phyloP scores from a whole-genome alignment of 53 echinoderm and acorn worm genomes.

The Temnopleurus reevesii region DNA sequence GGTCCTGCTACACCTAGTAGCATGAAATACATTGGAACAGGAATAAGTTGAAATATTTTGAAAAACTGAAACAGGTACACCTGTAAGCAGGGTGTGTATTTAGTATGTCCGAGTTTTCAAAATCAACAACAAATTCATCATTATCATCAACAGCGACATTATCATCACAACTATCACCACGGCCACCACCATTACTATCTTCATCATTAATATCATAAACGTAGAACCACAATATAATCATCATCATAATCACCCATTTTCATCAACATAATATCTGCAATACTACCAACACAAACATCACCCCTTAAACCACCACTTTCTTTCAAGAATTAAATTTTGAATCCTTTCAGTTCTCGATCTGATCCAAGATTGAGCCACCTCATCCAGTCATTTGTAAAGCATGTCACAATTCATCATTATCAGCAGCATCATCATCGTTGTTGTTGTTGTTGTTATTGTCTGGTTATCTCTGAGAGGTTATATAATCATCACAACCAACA shows the following conservation, averaged over 20 bases:
- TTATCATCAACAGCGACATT: not conserved
- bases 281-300: not conserved
- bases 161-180: not conserved
- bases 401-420: not conserved
- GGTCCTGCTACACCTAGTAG: constrained; percentile 17
- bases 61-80: too few species aligned
- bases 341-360: too few species aligned
- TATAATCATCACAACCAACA: not conserved
- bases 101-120: too few species aligned
- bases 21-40: not conserved
- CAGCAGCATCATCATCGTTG: not conserved
- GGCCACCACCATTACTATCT: not conserved
- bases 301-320: not conserved
- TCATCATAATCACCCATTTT: not conserved
- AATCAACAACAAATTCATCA: too few species aligned
- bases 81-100: too few species aligned
- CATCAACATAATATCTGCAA: too few species aligned
- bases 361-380: too few species aligned
- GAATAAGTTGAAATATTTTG: not conserved
- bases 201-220: too few species aligned
- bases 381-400: too few species aligned
- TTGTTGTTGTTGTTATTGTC: not conserved
- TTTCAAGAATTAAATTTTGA: too few species aligned
- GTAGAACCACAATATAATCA: too few species aligned
- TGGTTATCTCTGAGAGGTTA: too few species aligned